phyloP scores from a whole-genome alignment of 2,797 vertebrate genomes.

The Natrix natrix region DNA sequence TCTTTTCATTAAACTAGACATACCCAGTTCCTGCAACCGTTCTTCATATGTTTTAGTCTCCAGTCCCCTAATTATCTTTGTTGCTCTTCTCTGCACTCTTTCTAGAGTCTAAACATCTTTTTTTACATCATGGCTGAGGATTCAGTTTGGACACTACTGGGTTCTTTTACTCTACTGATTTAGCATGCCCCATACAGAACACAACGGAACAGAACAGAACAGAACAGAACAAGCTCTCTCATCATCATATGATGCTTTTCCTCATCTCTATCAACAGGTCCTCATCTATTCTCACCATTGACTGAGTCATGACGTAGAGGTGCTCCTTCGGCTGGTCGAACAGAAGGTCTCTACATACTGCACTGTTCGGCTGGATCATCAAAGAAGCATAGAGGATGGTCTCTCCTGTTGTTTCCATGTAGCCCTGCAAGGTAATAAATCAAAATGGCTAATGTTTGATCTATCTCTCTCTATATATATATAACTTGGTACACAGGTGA shows the following conservation, averaged over 20 bases:
- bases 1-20: no score
- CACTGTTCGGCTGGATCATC: conserved; percentile 78
- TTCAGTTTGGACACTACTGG: background rate
- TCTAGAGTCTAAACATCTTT: no score
- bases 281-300: conserved; percentile 77
- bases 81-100: no score
- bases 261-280: background rate
- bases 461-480: no score
- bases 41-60: no score
- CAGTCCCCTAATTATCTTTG: no score
- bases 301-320: conserved; percentile 90
- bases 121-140: background rate
- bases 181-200: background rate
- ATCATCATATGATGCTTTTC: background rate
- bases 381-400: conserved; percentile 80
- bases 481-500: no score
- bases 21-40: no score
- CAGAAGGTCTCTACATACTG: conserved; percentile 86
- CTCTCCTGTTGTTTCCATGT: conserved; percentile 80
- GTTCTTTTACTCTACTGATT: background rate
- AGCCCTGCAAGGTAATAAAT: conserved; percentile 77
- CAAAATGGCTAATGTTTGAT: background rate
- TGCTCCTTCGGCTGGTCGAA: conserved; percentile 87
- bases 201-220: background rate
- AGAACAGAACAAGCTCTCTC: background rate